phyloP scores from a whole-genome alignment of 2,797 vertebrate species.

The Triplophysa yarkandensis region DNA sequence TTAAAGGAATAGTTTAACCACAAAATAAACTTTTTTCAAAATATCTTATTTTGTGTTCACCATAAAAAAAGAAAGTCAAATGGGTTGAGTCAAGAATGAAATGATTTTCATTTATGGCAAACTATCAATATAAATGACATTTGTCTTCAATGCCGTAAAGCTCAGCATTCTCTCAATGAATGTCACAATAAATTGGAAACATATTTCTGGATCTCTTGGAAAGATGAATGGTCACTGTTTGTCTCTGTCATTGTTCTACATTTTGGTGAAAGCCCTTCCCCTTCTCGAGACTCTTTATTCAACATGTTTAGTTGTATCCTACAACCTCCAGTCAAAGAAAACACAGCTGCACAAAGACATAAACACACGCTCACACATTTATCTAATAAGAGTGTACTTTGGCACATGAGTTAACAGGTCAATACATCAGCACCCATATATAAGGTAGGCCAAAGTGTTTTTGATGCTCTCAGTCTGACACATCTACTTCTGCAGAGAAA shows the following conservation, averaged over 20 bases:
- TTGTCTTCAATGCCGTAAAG: too few species aligned
- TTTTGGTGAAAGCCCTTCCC: background rate
- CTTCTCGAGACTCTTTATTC: background rate
- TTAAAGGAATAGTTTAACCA: too few species aligned
- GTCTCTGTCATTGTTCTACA: background rate
- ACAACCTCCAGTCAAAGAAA: background rate
- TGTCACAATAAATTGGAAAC: background rate
- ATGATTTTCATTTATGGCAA: too few species aligned
- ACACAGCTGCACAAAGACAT: constrained; percentile 15
- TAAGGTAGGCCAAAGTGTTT: constrained; percentile 41
- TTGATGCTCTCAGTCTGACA: constrained; percentile 55
- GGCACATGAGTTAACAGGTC: constrained; percentile 70
- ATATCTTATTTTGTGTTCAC: too few species aligned
- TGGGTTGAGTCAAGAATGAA: too few species aligned
- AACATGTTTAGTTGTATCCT: background rate
- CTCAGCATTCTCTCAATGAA: too few species aligned
- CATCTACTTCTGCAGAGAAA: constrained; percentile 62
- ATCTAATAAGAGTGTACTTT: constrained; percentile 79
- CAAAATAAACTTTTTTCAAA: too few species aligned
- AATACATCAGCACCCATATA: constrained; percentile 74
- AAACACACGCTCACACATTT: constrained; percentile 39
- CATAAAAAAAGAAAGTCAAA: too few species aligned
- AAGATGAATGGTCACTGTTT: background rate
- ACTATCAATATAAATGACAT: too few species aligned
- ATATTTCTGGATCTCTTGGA: background rate